Evolutionary conservation across 2,888 invertebrate genomes (phyloP), one percentile per base, ranked within the genome.

Genomic region (Tuta absoluta): DNA sequence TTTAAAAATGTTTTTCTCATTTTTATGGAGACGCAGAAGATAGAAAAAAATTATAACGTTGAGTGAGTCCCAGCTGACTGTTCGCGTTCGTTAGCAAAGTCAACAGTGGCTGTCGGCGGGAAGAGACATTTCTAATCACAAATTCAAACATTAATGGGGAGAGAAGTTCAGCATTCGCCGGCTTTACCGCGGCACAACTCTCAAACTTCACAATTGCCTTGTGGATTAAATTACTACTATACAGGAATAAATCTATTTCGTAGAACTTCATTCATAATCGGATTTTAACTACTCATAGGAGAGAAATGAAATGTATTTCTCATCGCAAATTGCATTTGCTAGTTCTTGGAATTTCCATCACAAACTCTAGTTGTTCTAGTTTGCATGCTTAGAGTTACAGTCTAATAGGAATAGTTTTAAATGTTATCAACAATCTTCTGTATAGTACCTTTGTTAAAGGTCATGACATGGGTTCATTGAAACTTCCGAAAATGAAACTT

Each of bases 21-120:
- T 49, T 45, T 10, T 23, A 17, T 48, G 7, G 17, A 48, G 19
- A 21, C 21, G 8, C 21, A 8, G 10, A 12, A 57, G 33, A 59
- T 21, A 49, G 49, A 38, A 63, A 49, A 57, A 57, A 45, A 48
- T 33, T 24, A 24, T 24, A 23, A 53, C 12, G 53, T 53, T 53
- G 12, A 53, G 21, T 21, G 21, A 51, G 11, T 10, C 17, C 2
- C 33, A 37, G 57, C 33, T 33, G 33, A 7, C 28, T 7, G n/a
- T 4, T 11, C 37, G 37, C 21, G 57, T 62, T 65, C 65, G 62
- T 65, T 65, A 65, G 23, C 17, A 51, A 5, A 64, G 53, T 61
- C 60, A 64, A 64, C 64, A 61, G n/a, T 1, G 21, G 14, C 41
- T 24, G 19, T 41, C 21, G 38, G 21, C 59, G 21, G 23, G 59